Conservation (phyloP, 2,797 vertebrate species). For the Pipistrellus nathusii region DNA sequence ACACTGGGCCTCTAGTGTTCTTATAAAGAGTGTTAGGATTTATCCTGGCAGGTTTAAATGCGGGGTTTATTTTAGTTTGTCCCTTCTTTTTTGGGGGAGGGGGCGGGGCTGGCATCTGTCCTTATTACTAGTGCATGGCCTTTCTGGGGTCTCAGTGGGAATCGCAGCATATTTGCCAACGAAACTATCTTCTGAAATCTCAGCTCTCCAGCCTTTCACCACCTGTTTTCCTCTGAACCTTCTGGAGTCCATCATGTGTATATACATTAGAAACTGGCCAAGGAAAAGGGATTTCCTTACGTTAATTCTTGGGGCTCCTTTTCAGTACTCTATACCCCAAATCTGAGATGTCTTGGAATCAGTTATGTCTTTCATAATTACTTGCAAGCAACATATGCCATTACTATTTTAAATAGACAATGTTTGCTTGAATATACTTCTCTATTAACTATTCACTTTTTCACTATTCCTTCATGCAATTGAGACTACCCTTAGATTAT, state of each 20-base stretch:
- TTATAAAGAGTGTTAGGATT: neutral
- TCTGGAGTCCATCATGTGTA: too few relatives aligned
- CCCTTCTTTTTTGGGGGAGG: too few relatives aligned
- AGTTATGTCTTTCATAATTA: neutral
- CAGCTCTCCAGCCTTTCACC: neutral
- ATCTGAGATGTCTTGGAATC: neutral
- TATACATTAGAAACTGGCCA: neutral
- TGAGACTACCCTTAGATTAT: neutral
- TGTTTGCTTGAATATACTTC: neutral
- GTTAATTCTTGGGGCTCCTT: neutral
- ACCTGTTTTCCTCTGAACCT: neutral
- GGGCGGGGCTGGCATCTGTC: neutral
- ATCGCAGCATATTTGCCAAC: neutral
- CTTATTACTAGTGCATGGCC: accelerated
- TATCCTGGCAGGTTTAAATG: too few relatives aligned
- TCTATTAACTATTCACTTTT: neutral
- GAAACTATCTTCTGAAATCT: neutral
- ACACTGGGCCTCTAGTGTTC: neutral
- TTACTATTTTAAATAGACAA: neutral
- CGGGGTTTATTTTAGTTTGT: neutral
- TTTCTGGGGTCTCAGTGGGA: accelerated
- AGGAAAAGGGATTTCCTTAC: neutral
- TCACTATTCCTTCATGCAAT: neutral
- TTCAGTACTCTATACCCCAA: neutral
- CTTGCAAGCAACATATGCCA: neutral